These are phyloP conservation scores for Myocastor coypus DNA, from an alignment of 2,113 vertebrate species.

Conservation along the genomic window DNA sequence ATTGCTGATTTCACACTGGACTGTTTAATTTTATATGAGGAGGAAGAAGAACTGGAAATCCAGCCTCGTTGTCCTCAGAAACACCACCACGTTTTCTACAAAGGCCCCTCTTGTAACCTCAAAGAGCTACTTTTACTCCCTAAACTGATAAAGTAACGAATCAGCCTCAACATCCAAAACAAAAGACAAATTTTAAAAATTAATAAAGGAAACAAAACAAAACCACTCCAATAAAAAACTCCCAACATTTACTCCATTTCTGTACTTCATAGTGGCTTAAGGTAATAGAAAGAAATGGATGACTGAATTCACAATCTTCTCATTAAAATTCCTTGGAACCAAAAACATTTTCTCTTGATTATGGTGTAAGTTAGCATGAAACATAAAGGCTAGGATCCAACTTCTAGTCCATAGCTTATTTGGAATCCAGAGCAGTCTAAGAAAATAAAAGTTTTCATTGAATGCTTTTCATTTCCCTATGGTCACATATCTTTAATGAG, in stretches of 20 bases:
- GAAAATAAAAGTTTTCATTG: conserved; percentile 51
- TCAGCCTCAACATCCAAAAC: background rate
- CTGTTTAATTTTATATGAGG: background rate
- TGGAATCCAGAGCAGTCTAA: conserved; percentile 55
- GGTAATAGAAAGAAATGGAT: conserved; percentile 29
- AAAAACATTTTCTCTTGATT: conserved; percentile 64
- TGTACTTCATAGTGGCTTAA: conserved; percentile 43
- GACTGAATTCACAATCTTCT: conserved; percentile 44
- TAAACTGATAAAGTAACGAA: conserved; percentile 25
- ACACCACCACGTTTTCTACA: background rate
- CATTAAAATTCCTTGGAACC: conserved; percentile 62
- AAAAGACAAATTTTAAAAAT: conserved; percentile 29
- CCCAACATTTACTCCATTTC: background rate
- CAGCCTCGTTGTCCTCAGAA: background rate
- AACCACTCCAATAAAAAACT: background rate
- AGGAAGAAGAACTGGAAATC: background rate
- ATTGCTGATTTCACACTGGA: background rate
- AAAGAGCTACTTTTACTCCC: background rate
- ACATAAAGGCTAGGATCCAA: conserved; percentile 27
- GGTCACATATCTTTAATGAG: conserved; percentile 67
- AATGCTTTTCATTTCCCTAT: conserved; percentile 61
- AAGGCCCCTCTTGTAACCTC: background rate
- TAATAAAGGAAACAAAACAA: background rate
- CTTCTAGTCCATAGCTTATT: conserved; percentile 44
- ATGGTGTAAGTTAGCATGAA: conserved; percentile 52